Percentiles rank a stretch among this genome's conserved stretches.
phyloP scores from a whole-genome alignment of 1,140 invertebrate species.

The Andrena cerasifolii region DNA sequence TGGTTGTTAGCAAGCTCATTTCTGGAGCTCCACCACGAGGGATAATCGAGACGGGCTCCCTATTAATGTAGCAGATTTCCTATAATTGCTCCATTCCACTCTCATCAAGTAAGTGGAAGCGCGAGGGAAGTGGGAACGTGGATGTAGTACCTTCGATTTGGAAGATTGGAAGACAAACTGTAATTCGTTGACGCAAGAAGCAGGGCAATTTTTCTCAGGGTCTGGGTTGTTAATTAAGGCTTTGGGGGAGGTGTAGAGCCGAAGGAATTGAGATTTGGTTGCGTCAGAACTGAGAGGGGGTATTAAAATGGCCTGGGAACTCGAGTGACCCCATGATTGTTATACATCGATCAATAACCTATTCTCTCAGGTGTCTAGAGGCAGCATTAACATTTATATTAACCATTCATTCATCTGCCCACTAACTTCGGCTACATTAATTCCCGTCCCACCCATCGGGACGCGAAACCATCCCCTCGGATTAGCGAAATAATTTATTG shows the following conservation, averaged over 20 bases:
- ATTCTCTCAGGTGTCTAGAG: constrained; percentile 24
- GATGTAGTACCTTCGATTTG: too few relatives aligned
- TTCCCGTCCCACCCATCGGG: constrained; percentile 39
- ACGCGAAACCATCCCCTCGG: constrained; percentile 40
- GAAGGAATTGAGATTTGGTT: too few relatives aligned
- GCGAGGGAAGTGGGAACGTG: too few relatives aligned
- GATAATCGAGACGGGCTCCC: constrained; percentile 1
- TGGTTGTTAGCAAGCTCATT: constrained; percentile 68
- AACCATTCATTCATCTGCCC: constrained; percentile 44
- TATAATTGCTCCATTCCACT: too few relatives aligned
- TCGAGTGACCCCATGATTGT: not conserved
- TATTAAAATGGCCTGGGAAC: not conserved
- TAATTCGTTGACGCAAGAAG: too few relatives aligned
- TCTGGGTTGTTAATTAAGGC: too few relatives aligned
- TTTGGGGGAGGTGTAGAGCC: too few relatives aligned
- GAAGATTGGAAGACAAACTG: too few relatives aligned
- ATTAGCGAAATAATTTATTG: constrained; percentile 63
- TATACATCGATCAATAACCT: constrained; percentile 18
- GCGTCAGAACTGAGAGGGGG: not conserved
- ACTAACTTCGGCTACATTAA: constrained; percentile 44
- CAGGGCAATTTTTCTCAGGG: too few relatives aligned
- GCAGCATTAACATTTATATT: constrained; percentile 51
- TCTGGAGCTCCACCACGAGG: too few relatives aligned
- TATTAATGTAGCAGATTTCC: too few relatives aligned
- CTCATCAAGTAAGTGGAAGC: too few relatives aligned